Conservation (phyloP, 2,113 vertebrate species). For the Gavialis gangeticus region DNA sequence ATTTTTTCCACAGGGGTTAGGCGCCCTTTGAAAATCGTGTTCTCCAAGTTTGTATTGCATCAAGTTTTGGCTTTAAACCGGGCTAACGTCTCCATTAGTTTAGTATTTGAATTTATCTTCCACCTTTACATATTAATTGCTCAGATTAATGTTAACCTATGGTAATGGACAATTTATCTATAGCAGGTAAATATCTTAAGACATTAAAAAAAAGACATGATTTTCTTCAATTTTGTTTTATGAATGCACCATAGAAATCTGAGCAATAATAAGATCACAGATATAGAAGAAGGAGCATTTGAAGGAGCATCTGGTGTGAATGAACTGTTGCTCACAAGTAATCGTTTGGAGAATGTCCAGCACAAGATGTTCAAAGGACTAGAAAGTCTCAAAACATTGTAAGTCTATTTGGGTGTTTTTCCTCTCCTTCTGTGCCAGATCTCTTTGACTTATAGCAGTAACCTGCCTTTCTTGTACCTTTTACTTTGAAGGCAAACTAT, state of each 20-base stretch:
- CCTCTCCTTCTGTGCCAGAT: not conserved
- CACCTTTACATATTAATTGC: not conserved
- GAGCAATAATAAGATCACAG: conserved; percentile 98
- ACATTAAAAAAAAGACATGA: not conserved
- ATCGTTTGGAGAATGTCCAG: conserved; percentile 91
- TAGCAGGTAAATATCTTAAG: not conserved
- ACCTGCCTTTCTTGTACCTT: not conserved
- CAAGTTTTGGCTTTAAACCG: not conserved
- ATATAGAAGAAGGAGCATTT: conserved; percentile 98
- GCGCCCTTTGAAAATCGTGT: not conserved
- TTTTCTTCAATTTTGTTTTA: conserved; percentile 19
- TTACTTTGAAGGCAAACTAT: not conserved
- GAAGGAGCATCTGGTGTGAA: conserved; percentile 95
- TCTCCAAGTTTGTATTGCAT: not conserved
- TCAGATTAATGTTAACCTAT: not conserved
- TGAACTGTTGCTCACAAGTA: conserved; percentile 94
- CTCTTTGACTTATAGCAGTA: not conserved
- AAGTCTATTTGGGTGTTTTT: conserved; percentile 61
- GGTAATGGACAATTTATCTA: not conserved
- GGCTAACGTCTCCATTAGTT: not conserved
- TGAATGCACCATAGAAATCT: conserved; percentile 86
- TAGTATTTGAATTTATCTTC: not conserved
- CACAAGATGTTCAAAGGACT: conserved; percentile 96
- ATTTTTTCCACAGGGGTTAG: not conserved
- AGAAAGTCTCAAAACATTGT: conserved; percentile 94